Evolutionary conservation across 2,797 vertebrate species (phyloP), one percentile per base, ranked within the genome.

Genomic region (Zalophus californianus): DNA sequence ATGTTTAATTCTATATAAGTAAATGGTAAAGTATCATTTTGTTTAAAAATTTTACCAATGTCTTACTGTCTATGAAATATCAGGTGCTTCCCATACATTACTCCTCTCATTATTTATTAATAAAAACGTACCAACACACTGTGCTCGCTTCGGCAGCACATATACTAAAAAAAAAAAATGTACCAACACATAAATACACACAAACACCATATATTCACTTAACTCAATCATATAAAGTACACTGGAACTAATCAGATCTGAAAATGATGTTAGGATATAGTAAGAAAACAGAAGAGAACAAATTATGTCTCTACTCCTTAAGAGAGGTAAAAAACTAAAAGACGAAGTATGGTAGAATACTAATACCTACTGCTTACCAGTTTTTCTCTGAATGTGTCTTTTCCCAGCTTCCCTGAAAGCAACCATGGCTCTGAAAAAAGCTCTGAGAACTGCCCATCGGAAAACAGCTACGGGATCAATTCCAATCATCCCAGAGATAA

Each of bases 361-460:
- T 58, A 94, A 35, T 54, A 93, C 82, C 41, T 79, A 84, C 25
- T 86, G 97, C 99, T 96, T 98, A 99, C 99, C 99, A 0, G 98
- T 98, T 98, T 99, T 99, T 98, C 98, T 99, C 97, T 99, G 99
- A 82, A 98, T 98, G 2, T 99, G 98, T 87, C 99, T 99, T 98
- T 99, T 99, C 2, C 99, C 99, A 25, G 99, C 99, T 98, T 99
- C 99, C 91, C 99, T 99, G 75, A 99, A 99, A 44, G 99, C 99
- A 87, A 99, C 99, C 95, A 99, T 29, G 5, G 99, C 99, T 98
- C 99, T 99, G 99, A 99, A 99, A 96, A 99, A 99, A 2, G 99
- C 99, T 48, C 99, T 98, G 2, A 99, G 99, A 48, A 99, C 99
- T 0, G 99, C 99, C 99, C 99, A 99, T 98, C 99, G 99, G 98